Evolutionary conservation across 2,797 vertebrate genomes (phyloP).

Genomic region (Coilia nasus): DNA sequence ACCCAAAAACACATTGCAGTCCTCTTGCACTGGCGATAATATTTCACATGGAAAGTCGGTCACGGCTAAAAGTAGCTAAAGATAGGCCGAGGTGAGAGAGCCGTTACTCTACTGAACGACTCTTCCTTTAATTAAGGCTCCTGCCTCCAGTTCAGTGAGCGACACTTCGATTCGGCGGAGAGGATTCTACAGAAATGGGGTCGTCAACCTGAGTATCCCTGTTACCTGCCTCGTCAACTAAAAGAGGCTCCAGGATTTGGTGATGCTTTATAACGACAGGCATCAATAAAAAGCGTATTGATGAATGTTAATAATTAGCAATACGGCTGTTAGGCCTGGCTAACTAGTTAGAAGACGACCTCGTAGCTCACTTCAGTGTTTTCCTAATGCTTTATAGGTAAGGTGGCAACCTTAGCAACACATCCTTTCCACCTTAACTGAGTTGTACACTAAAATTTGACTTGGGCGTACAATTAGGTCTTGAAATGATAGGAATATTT

Average conservation of each 20-base stretch:
- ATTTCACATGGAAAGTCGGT: slow-evolving; percentile 4
- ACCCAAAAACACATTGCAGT: background rate
- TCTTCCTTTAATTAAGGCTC: background rate
- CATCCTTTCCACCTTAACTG: too few relatives aligned
- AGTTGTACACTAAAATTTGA: too few relatives aligned
- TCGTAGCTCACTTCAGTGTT: too few relatives aligned
- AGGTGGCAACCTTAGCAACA: too few relatives aligned
- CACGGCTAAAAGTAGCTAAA: background rate
- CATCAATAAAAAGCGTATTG: too few relatives aligned
- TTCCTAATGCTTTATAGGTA: too few relatives aligned
- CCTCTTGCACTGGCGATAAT: background rate
- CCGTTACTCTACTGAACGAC: background rate
- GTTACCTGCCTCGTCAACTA: background rate
- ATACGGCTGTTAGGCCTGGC: too few relatives aligned
- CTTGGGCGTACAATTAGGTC: too few relatives aligned
- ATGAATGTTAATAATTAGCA: too few relatives aligned
- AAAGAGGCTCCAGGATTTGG: background rate
- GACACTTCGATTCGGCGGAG: background rate
- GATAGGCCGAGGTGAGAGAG: background rate
- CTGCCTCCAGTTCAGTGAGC: background rate
- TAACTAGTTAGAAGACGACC: too few relatives aligned
- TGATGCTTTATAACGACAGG: too few relatives aligned
- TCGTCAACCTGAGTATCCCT: background rate
- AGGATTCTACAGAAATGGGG: background rate
- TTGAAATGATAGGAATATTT: too few relatives aligned